Evolutionary conservation across 2,797 vertebrate genomes (phyloP).

Genomic region (Vultur gryphus): DNA sequence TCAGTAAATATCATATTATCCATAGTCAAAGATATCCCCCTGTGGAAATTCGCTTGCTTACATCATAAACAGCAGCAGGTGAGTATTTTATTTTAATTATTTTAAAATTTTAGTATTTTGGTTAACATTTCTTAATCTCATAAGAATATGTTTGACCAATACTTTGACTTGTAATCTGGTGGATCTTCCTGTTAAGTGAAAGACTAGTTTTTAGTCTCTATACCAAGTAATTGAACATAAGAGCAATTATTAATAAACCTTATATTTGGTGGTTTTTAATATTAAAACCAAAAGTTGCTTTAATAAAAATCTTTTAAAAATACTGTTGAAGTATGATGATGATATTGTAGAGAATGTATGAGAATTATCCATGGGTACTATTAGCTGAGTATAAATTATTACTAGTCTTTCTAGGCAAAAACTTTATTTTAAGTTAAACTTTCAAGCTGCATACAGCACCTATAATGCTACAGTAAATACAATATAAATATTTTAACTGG

Average conservation of each 20-base stretch:
- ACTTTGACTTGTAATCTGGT: background rate
- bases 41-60: conserved; percentile 79
- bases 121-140: background rate
- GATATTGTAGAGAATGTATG: background rate
- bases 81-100: background rate
- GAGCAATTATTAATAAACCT: background rate
- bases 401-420: background rate
- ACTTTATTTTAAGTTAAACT: background rate
- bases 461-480: background rate
- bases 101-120: background rate
- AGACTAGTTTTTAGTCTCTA: background rate
- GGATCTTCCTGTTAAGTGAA: background rate
- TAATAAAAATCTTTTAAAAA: background rate
- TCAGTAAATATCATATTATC: conserved; percentile 74
- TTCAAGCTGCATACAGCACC: background rate
- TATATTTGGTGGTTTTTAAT: background rate
- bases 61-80: conserved; percentile 82
- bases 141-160: background rate
- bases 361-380: background rate
- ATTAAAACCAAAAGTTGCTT: background rate
- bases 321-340: background rate
- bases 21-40: conserved; percentile 76
- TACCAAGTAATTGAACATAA: background rate
- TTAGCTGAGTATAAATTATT: background rate
- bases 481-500: background rate